Evolutionary conservation across 1,140 invertebrate species (phyloP).

Genomic region (Saccostrea echinata): DNA sequence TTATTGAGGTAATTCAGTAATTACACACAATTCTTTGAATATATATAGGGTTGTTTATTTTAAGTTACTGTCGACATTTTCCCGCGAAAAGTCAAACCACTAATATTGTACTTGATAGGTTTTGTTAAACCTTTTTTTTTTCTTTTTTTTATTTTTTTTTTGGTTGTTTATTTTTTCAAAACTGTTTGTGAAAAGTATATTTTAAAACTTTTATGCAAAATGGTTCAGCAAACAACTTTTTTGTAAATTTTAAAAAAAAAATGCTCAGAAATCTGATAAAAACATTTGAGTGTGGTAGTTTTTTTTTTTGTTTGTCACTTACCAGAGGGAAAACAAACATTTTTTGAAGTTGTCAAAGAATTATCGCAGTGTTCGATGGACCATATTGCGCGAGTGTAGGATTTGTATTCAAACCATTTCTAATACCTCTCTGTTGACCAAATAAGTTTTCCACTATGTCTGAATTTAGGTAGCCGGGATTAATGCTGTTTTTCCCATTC

Average conservation of each 20-base stretch:
- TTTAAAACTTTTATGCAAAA: too few species aligned
- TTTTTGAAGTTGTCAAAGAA: too few species aligned
- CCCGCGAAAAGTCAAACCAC: not conserved
- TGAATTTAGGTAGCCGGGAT: constrained; percentile 30
- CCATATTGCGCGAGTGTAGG: constrained; percentile 11
- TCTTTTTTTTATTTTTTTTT: too few species aligned
- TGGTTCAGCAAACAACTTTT: too few species aligned
- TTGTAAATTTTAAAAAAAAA: too few species aligned
- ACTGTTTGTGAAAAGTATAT: too few species aligned
- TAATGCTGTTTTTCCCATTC: constrained; percentile 38
- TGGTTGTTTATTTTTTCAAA: too few species aligned
- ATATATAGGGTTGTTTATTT: not conserved
- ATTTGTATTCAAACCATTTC: not conserved
- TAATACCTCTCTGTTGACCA: too few species aligned
- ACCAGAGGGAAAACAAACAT: not conserved
- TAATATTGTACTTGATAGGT: not conserved
- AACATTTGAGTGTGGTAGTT: too few species aligned
- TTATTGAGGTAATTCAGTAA: not conserved
- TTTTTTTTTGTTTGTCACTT: too few species aligned
- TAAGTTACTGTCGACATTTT: not conserved
- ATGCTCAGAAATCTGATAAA: too few species aligned
- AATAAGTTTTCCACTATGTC: constrained; percentile 12
- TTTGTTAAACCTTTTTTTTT: too few species aligned
- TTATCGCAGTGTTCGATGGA: constrained; percentile 47
- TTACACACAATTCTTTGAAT: not conserved